Evolutionary conservation across 2,888 invertebrate species (phyloP), one percentile per base, ranked within the genome.

Genomic region (Acrocera orbiculus): DNA sequence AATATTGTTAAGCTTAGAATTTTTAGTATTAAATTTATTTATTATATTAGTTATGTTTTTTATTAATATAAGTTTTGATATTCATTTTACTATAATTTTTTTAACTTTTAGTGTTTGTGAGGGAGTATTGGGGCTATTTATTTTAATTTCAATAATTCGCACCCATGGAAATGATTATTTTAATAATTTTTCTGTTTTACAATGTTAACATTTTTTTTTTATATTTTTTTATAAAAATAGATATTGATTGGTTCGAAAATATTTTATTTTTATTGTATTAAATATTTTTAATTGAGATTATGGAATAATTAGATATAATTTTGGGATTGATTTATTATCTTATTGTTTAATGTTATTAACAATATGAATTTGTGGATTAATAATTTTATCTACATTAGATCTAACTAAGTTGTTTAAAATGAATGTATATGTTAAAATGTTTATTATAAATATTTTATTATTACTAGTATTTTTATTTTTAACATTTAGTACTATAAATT

Each of bases 31-130:
- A 52, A 58, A 61, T 49, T 52, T 67, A 52, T 70, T 64, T 66
- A 59, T 65, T 49, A 51, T 63, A 45, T 43, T 69, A 42, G 50
- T 65, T 52, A 43, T 63, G 46, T 61, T 54, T 61, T 61, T 67
- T 50, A 58, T 46, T 46, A 51, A 49, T 47, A 52, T 62, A 54
- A 48, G 53, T 44, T 61, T 54, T 62, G 61, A 67, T 53, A 51
- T 56, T 49, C 69, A 63, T 66, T 64, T 70, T 62, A 61, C 61
- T 47, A 64, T 72, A 53, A 53, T 70, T 52, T 73, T 68, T 68
- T 64, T 73, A 53, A 62, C 64, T 36, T 65, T 73, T 62, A 62
- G 64, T 39, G 73, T 73, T 32, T 73, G 73, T 69, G 74, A 75
- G 16, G 69, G 71, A 0, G 67, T 65, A 44, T 65, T 75, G 58